phyloP scores from a whole-genome alignment of 2,113 vertebrate species.

The Tonatia bakeri region DNA sequence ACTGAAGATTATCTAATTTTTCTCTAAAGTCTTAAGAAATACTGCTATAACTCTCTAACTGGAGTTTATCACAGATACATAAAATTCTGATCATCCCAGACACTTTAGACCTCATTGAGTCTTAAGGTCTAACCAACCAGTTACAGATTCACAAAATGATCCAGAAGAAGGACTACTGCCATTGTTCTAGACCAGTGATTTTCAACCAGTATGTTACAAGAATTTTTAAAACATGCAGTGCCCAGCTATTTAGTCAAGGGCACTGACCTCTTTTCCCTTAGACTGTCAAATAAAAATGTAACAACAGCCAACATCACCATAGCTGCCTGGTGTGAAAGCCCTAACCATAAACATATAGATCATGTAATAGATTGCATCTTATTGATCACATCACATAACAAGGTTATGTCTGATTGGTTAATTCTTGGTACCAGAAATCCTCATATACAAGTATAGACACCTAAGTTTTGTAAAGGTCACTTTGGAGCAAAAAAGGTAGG shows the following conservation, averaged over 20 bases:
- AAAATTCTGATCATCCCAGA: slow-evolving; percentile 10
- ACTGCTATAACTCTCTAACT: neutral
- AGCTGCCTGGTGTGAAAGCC: neutral
- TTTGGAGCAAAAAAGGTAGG: neutral
- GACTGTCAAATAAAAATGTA: neutral
- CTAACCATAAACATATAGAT: neutral
- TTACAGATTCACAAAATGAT: neutral
- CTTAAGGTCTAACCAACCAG: neutral
- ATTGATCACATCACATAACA: too few species aligned
- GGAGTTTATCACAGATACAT: neutral
- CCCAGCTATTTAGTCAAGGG: too few species aligned
- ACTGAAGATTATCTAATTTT: neutral
- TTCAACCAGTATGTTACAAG: too few species aligned
- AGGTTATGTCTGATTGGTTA: too few species aligned
- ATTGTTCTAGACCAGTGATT: neutral
- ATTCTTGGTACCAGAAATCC: too few species aligned
- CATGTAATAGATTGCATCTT: too few species aligned
- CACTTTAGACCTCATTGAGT: neutral
- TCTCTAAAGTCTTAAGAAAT: neutral
- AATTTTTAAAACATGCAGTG: too few species aligned
- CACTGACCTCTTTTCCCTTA: neutral
- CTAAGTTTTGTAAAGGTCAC: neutral
- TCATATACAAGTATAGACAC: neutral
- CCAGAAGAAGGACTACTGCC: neutral
- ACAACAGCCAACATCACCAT: neutral